Base-by-base conservation (phyloP, 2,888 invertebrate genomes). In the Eilema griseolum region DNA sequence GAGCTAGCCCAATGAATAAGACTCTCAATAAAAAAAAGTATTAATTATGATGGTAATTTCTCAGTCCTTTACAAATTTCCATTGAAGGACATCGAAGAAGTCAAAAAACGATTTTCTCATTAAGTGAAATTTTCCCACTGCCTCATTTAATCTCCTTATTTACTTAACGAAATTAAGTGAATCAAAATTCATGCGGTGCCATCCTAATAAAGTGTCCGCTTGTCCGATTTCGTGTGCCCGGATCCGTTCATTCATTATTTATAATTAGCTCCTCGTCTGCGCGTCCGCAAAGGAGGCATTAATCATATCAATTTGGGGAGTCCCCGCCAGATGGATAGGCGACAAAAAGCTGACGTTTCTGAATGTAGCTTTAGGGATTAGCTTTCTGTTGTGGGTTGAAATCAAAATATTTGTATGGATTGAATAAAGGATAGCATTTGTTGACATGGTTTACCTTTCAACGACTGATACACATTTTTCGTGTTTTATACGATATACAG, bases 291-390 rank as follows among this genome's bases (percentile, higher is more conserved):
- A 79, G 80, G 82, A 82, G 75, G 81, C 88, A 90, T 92, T 89
- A 88, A 92, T 91, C 92, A 91, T 88, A 84, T 80, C 88, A 89
- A 90, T 90, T 89, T 89, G 87, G 87, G 74, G 79, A 86, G 85
- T 83, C 83, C 61, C 73, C 66, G 31, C 62, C 81, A 80, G 81
- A 74, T 64, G 76, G 61, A 76, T 74, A 68, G 73, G 65, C 80
- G 81, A 83, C 83, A 84, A 84, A 81, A 83, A 77, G 79, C 69
- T 70, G 71, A 69, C 78, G 71, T 75, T 76, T 78, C 79, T 70
- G 63, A 63, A 73, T 68, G 69, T 66, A 65, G 70, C 73, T 77
- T 75, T 66, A 37, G 56, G 69, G 72, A 76, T 72, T 75, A 69
- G 70, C 69, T 70, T 71, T 69, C 72, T 75, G 23, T 67, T 26